These are phyloP conservation scores for Rhabdomys dilectus DNA, from an alignment of 2,113 vertebrate genomes.

Conservation along the genomic window DNA sequence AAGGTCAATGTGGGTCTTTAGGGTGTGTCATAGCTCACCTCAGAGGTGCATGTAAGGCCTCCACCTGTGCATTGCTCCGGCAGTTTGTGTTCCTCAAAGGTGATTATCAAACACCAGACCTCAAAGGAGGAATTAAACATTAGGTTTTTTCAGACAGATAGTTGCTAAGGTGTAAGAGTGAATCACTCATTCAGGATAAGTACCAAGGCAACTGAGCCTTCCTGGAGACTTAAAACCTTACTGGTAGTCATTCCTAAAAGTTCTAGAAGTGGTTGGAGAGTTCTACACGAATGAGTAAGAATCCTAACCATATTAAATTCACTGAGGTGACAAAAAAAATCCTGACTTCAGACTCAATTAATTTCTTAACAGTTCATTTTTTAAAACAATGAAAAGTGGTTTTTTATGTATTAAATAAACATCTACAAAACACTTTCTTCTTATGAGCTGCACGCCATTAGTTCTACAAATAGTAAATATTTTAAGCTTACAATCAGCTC, in stretches of 20 bases:
- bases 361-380: conserved; percentile 23
- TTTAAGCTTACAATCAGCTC: neutral
- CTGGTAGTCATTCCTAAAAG: neutral
- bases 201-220: neutral
- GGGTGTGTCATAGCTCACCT: no score
- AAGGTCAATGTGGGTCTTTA: neutral
- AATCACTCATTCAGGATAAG: neutral
- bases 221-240: neutral
- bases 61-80: neutral
- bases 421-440: neutral
- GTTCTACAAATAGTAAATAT: neutral
- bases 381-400: conserved; percentile 13
- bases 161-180: neutral
- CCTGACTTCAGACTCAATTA: neutral
- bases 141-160: neutral
- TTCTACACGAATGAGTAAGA: neutral
- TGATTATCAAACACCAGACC: neutral
- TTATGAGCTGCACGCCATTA: neutral
- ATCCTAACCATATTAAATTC: conserved; percentile 20
- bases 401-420: neutral
- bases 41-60: neutral
- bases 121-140: neutral
- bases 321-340: neutral
- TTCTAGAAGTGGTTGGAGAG: conserved; percentile 12
- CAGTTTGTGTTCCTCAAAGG: neutral